A percentile compares a stretch with the other conserved stretches of the same genome.
Conservation (phyloP, 2,113 vertebrate species). For the Cheirogaleus medius region DNA sequence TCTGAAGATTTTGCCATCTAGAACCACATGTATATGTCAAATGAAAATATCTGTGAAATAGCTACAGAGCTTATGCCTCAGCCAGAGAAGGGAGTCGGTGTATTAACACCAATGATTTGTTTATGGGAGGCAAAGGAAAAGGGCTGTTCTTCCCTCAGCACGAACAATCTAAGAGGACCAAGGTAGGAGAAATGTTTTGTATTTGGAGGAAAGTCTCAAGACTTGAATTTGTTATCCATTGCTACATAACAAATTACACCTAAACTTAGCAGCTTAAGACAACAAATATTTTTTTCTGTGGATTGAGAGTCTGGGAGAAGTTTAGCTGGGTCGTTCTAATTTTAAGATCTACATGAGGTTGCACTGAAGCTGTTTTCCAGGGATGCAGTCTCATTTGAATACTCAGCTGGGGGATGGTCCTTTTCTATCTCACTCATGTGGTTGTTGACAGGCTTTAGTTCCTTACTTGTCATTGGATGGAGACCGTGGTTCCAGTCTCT, state of each 20-base stretch:
- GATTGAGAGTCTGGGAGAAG: neutral
- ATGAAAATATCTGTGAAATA: slow-evolving; percentile 18
- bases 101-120: neutral
- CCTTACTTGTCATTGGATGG: neutral
- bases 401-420: neutral
- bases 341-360: neutral
- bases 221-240: neutral
- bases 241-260: neutral
- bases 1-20: neutral
- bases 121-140: neutral
- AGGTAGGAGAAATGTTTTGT: neutral
- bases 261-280: neutral
- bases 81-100: neutral
- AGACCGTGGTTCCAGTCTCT: neutral
- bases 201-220: neutral
- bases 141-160: neutral
- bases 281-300: neutral
- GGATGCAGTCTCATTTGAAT: neutral
- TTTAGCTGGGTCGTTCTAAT: neutral
- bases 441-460: neutral
- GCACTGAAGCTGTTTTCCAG: neutral
- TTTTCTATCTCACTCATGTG: neutral
- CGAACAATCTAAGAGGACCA: neutral
- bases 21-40: neutral
- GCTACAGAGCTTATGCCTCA: neutral